phyloP scores from a whole-genome alignment of 2,113 vertebrate genomes.

The Hipposideros armiger region DNA sequence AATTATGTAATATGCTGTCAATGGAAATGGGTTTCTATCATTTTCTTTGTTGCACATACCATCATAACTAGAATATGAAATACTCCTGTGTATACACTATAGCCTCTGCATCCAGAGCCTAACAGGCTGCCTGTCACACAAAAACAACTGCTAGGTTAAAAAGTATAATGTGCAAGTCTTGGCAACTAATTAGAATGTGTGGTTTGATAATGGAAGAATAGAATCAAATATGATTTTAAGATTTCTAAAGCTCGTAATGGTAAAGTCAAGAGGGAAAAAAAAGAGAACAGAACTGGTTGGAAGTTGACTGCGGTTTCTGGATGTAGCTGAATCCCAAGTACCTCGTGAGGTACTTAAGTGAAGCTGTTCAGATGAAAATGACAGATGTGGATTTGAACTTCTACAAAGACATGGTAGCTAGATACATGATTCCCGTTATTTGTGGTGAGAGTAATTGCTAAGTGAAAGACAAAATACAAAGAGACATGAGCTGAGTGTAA shows the following conservation, averaged over 20 bases:
- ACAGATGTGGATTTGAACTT: not conserved
- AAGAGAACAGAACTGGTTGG: not conserved
- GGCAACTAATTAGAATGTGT: not conserved
- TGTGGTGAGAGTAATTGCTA: not conserved
- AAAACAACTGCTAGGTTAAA: not conserved
- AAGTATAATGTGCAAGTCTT: not conserved
- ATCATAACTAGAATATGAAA: not conserved
- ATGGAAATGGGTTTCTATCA: not conserved
- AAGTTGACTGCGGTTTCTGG: not conserved
- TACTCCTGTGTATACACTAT: not conserved
- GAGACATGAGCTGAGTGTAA: not conserved
- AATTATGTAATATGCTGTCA: not conserved
- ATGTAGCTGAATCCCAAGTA: not conserved
- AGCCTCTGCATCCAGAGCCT: not conserved
- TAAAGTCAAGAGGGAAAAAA: not conserved
- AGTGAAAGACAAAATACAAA: constrained; percentile 13
- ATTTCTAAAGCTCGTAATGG: not conserved
- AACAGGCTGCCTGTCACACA: not conserved
- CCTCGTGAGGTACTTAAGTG: not conserved
- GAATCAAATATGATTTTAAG: not conserved
- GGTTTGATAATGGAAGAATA: not conserved
- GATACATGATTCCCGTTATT: not conserved
- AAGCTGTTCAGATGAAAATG: not conserved
- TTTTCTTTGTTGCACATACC: not conserved
- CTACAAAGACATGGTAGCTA: not conserved